phyloP scores from a whole-genome alignment of 2,113 vertebrate genomes.

The Grus americana region DNA sequence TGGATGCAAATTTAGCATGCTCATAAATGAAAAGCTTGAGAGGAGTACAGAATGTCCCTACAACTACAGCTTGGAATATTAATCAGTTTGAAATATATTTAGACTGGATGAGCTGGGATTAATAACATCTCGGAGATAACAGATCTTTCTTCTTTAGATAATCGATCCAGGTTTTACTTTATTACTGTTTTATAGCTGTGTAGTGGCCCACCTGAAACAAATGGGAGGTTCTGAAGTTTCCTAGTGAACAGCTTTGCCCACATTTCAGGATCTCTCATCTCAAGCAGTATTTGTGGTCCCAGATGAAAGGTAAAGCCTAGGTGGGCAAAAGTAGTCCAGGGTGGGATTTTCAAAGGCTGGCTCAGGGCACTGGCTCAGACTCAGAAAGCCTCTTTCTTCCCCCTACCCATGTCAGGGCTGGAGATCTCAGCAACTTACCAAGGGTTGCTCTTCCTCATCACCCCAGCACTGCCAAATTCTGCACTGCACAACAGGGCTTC shows the following conservation, averaged over 20 bases:
- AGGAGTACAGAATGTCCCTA: conserved; percentile 21
- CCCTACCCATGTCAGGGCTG: background rate
- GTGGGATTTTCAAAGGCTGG: background rate
- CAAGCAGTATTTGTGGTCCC: background rate
- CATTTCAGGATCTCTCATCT: background rate
- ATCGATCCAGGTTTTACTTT: conserved; percentile 12
- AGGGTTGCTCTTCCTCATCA: background rate
- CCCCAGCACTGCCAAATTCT: background rate
- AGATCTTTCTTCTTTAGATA: conserved; percentile 36
- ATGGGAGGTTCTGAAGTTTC: background rate
- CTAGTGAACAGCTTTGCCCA: background rate
- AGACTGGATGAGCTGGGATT: conserved; percentile 26
- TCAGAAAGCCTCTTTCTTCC: background rate
- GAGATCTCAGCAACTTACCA: background rate
- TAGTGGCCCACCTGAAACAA: conserved; percentile 10
- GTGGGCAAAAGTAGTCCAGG: background rate
- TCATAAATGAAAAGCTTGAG: conserved; percentile 37
- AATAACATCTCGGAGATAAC: background rate
- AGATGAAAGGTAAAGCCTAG: background rate
- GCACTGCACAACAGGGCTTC: background rate
- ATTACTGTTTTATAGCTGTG: background rate
- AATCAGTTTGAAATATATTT: conserved; percentile 51
- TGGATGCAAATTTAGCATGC: conserved; percentile 43
- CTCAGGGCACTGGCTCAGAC: background rate
- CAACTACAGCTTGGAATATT: conserved; percentile 40